Evolutionary conservation across 1,140 invertebrate species (phyloP).

Genomic region (Cyrtorhinus lividipennis): DNA sequence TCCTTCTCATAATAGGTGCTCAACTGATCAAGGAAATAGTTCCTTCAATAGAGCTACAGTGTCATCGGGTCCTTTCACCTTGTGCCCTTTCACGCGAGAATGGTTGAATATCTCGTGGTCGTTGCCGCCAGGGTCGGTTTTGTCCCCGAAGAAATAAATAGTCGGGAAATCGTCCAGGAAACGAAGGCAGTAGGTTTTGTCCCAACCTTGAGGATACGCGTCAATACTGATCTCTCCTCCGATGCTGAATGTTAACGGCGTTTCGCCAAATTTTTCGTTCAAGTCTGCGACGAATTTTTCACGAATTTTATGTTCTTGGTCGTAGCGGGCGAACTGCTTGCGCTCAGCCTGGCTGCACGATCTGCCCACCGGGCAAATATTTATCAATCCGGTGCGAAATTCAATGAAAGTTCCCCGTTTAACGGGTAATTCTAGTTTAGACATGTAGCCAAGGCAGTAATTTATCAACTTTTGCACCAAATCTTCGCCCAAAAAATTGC

Average conservation of each 20-base stretch:
- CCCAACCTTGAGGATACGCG: conserved; percentile 92
- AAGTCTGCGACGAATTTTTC: conserved; percentile 71
- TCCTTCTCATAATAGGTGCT: too few relatives aligned
- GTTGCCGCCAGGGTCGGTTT: conserved; percentile 83
- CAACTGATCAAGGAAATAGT: conserved; percentile 33
- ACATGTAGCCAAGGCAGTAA: conserved; percentile 77
- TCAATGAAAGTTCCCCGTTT: conserved; percentile 96
- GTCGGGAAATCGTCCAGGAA: conserved; percentile 64
- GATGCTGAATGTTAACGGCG: conserved; percentile 62
- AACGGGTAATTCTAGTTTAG: conserved; percentile 67
- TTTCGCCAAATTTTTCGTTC: conserved; percentile 63
- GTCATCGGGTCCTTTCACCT: conserved; percentile 69
- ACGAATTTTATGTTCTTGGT: conserved; percentile 67
- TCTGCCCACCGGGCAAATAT: conserved; percentile 87
- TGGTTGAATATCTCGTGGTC: conserved; percentile 92
- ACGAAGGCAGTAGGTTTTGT: conserved; percentile 91
- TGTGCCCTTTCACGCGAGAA: conserved; percentile 69
- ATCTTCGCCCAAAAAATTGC: conserved; percentile 74
- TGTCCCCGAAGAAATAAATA: conserved; percentile 98
- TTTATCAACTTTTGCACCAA: conserved; percentile 87
- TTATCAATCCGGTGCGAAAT: conserved; percentile 88
- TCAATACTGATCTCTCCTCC: conserved; percentile 98
- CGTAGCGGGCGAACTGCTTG: conserved; percentile 73
- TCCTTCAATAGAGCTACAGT: conserved; percentile 59
- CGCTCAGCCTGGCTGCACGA: conserved; percentile 77